A percentile compares a stretch with the other conserved stretches of the same genome.
Conservation (phyloP, 2,888 invertebrate species). For the Conchocele bisecta region DNA sequence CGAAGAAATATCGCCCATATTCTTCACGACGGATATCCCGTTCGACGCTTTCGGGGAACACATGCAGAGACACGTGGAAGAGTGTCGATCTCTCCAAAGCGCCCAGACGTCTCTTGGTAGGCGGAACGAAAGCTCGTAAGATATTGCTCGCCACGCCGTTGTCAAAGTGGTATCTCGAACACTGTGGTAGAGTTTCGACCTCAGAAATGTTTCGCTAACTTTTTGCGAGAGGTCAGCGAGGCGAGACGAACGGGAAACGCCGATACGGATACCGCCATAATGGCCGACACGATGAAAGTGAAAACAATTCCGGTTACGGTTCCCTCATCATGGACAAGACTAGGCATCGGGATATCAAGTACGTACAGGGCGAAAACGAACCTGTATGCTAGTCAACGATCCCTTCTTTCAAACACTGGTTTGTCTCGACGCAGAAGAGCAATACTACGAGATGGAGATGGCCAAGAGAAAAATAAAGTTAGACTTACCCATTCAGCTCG, state of each 20-base stretch:
- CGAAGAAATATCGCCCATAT: slow-evolving; percentile 44
- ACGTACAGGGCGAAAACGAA: slow-evolving; percentile 22
- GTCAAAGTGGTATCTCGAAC: slow-evolving; percentile 52
- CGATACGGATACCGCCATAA: slow-evolving; percentile 26
- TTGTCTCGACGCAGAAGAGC: slow-evolving; percentile 14
- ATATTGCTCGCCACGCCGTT: slow-evolving; percentile 49
- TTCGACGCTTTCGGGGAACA: slow-evolving; percentile 42
- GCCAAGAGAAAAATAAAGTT: slow-evolving; percentile 19
- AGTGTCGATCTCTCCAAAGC: slow-evolving; percentile 19
- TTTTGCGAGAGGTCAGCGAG: slow-evolving; percentile 10
- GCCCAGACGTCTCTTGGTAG: slow-evolving; percentile 36
- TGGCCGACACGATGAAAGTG: slow-evolving; percentile 37
- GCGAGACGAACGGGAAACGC: slow-evolving; percentile 20
- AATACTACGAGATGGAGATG: slow-evolving; percentile 27
- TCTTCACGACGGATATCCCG: slow-evolving; percentile 39
- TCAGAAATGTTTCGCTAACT: slow-evolving; percentile 38
- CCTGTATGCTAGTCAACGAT: slow-evolving; percentile 3
- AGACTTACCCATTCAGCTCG: slow-evolving; percentile 36
- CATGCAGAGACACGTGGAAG: slow-evolving; percentile 36
- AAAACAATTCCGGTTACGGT: slow-evolving; percentile 48
- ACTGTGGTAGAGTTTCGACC: slow-evolving; percentile 50
- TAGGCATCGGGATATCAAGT: slow-evolving; percentile 34
- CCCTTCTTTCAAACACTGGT: slow-evolving; percentile 9
- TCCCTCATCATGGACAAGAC: slow-evolving; percentile 55
- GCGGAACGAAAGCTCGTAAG: slow-evolving; percentile 40